A percentile compares a stretch with the other conserved stretches of the same genome.
Evolutionary conservation across 1,140 invertebrate species (phyloP).

Genomic region (Hycleus cichorii): DNA sequence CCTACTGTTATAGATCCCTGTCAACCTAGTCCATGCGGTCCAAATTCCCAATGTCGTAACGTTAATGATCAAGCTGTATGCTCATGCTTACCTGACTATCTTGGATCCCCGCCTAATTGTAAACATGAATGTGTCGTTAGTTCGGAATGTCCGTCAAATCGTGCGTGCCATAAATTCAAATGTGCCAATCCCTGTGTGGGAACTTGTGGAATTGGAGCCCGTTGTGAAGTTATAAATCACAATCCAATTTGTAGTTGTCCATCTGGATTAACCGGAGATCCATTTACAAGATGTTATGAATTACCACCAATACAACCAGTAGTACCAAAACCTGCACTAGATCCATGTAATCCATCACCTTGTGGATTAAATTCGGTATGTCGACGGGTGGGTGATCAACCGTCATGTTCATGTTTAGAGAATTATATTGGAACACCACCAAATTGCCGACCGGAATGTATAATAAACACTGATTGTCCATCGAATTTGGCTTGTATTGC

Average conservation of each 20-base stretch:
- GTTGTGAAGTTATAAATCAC: constrained; percentile 60
- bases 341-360: constrained; percentile 71
- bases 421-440: constrained; percentile 73
- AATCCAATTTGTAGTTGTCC: constrained; percentile 69
- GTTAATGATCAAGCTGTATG: constrained; percentile 54
- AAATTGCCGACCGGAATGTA: constrained; percentile 74
- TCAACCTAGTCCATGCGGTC: constrained; percentile 60
- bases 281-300: constrained; percentile 58
- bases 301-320: constrained; percentile 25
- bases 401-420: constrained; percentile 64
- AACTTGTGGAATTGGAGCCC: constrained; percentile 60
- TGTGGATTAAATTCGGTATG: constrained; percentile 72
- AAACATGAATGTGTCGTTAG: constrained; percentile 67
- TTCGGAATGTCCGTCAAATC: constrained; percentile 60
- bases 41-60: constrained; percentile 57
- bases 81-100: constrained; percentile 56
- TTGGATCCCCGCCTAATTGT: constrained; percentile 59
- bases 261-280: constrained; percentile 62
- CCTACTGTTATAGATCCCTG: constrained; percentile 51
- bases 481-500: constrained; percentile 67
- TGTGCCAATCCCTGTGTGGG: constrained; percentile 65
- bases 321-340: constrained; percentile 40
- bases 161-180: constrained; percentile 63
- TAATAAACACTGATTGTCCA: constrained; percentile 70
- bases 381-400: constrained; percentile 50